Conservation (phyloP, 2,888 invertebrate species). For the Eupelmus urozonus region DNA sequence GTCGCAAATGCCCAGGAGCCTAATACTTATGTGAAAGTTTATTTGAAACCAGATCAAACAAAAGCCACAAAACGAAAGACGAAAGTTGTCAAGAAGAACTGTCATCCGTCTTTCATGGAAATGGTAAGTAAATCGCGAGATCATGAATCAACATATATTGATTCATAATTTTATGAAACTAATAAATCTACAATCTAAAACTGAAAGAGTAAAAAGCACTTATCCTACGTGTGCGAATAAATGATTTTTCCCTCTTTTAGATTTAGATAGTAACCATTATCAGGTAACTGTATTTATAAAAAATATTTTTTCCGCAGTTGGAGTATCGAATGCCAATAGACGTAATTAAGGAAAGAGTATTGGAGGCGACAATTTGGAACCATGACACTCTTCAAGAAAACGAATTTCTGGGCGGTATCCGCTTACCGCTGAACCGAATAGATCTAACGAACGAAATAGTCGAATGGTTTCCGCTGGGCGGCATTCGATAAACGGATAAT, state of each 20-base stretch:
- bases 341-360: slow-evolving; percentile 84
- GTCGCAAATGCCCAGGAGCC: slow-evolving; percentile 90
- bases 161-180: slow-evolving; percentile 17
- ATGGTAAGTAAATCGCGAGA: slow-evolving; percentile 82
- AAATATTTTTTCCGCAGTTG: slow-evolving; percentile 79
- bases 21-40: slow-evolving; percentile 93
- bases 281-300: not conserved
- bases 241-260: too few relatives aligned
- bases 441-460: slow-evolving; percentile 88
- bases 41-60: slow-evolving; percentile 93
- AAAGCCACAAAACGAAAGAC: slow-evolving; percentile 98
- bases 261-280: not conserved
- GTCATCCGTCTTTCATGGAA: slow-evolving; percentile 98
- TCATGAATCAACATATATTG: slow-evolving; percentile 5
- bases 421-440: slow-evolving; percentile 85
- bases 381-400: slow-evolving; percentile 96
- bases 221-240: not conserved
- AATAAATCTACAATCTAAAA: slow-evolving; percentile 30
- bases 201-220: not conserved
- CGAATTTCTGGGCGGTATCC: slow-evolving; percentile 95
- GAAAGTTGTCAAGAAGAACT: slow-evolving; percentile 92
- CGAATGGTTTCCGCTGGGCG: slow-evolving; percentile 90
- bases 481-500: slow-evolving; percentile 68
- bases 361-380: slow-evolving; percentile 97
- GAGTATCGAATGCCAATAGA: slow-evolving; percentile 92